Percentiles rank a stretch among this genome's conserved stretches.
phyloP scores from a whole-genome alignment of 2,797 vertebrate genomes.

The Onychomys leucogaster region DNA sequence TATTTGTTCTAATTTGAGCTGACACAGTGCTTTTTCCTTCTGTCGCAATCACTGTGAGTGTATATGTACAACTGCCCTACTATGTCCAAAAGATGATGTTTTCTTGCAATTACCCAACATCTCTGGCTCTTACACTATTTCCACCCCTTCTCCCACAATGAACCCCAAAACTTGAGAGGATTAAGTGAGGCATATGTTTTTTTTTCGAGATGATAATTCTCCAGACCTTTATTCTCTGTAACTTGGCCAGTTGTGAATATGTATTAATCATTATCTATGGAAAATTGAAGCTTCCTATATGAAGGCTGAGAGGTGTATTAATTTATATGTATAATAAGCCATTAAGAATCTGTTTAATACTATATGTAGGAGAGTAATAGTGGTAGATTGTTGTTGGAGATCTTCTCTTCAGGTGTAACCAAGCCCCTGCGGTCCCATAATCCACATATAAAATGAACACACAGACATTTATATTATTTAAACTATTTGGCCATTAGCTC shows the following conservation, averaged over 20 bases:
- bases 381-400: too few relatives aligned
- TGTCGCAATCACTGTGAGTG: not conserved
- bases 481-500: too few relatives aligned
- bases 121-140: not conserved
- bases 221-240: not conserved
- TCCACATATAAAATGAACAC: too few relatives aligned
- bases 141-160: not conserved
- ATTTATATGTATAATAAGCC: not conserved
- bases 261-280: not conserved
- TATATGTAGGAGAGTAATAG: not conserved
- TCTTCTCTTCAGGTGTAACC: too few relatives aligned
- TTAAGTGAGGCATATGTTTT: not conserved
- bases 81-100: not conserved
- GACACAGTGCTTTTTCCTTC: too few relatives aligned
- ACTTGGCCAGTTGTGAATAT: not conserved
- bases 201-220: not conserved
- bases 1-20: not conserved
- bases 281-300: not conserved
- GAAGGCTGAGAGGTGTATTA: not conserved
- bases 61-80: not conserved
- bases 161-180: not conserved
- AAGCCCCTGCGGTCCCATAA: too few relatives aligned
- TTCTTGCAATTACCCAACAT: not conserved
- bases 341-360: not conserved
- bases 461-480: too few relatives aligned